These are phyloP conservation scores for Otolemur garnettii DNA, from an alignment of 2,113 vertebrate species.

Conservation along the genomic window DNA sequence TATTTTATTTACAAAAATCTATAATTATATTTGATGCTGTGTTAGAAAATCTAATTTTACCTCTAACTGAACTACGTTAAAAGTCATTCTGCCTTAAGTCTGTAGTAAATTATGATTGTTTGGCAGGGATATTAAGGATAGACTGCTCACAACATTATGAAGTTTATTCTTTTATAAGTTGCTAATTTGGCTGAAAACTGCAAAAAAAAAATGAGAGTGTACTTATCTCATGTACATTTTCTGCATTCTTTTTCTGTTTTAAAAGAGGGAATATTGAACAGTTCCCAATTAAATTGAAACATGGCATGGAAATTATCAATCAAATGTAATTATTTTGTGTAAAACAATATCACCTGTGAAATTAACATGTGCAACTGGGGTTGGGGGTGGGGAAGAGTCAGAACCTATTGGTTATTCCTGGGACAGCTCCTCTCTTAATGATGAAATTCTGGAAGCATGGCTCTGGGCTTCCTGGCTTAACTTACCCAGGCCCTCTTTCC, in stretches of 20 bases:
- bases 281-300: constrained; percentile 77
- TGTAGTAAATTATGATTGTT: constrained; percentile 48
- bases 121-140: background rate
- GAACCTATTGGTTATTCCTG: constrained; percentile 59
- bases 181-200: constrained; percentile 68
- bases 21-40: constrained; percentile 57
- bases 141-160: constrained; percentile 9
- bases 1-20: constrained; percentile 61
- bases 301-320: constrained; percentile 78
- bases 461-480: background rate
- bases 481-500: background rate
- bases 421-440: constrained; percentile 58
- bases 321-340: constrained; percentile 78
- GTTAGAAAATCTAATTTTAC: constrained; percentile 63
- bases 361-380: constrained; percentile 67
- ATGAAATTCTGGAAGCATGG: background rate
- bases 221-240: constrained; percentile 36
- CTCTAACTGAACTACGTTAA: constrained; percentile 24
- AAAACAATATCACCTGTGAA: constrained; percentile 70
- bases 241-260: constrained; percentile 17
- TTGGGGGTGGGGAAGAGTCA: constrained; percentile 70
- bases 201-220: constrained; percentile 13
- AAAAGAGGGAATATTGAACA: constrained; percentile 48
- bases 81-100: constrained; percentile 51
- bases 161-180: constrained; percentile 43